Evolutionary conservation across 2,888 invertebrate species (phyloP), one percentile per base, ranked within the genome.

Genomic region (Polydrusus pterygomalis): DNA sequence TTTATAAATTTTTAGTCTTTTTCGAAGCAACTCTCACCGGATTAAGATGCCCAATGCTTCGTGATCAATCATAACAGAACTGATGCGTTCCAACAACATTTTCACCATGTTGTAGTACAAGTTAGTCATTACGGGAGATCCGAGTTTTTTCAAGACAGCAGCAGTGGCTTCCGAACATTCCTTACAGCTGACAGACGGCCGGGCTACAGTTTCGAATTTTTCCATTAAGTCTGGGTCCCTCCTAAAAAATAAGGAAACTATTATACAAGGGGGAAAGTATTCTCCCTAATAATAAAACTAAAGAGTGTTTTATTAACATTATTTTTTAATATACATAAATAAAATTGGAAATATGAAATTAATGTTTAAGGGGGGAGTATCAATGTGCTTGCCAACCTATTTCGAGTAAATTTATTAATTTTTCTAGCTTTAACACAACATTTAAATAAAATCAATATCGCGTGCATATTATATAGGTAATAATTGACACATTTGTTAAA

Each of bases 41-140:
- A 79, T 79, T 20, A 93, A 88, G 84, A 95, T 92, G 78, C 93
- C 91, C 81, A 98, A 91, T 0, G 97, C 95, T 78, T 95, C 94
- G 82, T 94, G 94, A 86, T 99, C 99, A 11, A 99, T 95, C 95
- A 98, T 96, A 6, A 99, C 97, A 0, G 97, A 97, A 78, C 97
- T 97, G 13, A 97, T 95, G 74, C 98, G 91, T 87, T 98, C 98
- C 73, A 99, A 88, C 60, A 99, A 88, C 93, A 96, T 96, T 89
- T 98, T 98, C 49, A 98, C 95, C 0, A 97, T 97, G 86, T 97
- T 97, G 89, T 98, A 98, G 87, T 98, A 96, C 43, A 97, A 89
- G 88, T 98, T 97, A 1, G 97, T 97, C 94, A 97, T 97, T 2
- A 97, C 94, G 0, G 97, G 97, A 83, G 96, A 94, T 0, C 98